These are phyloP conservation scores for Chloropsis cyanopogon DNA, from an alignment of 2,113 vertebrate genomes.

Conservation along the genomic window DNA sequence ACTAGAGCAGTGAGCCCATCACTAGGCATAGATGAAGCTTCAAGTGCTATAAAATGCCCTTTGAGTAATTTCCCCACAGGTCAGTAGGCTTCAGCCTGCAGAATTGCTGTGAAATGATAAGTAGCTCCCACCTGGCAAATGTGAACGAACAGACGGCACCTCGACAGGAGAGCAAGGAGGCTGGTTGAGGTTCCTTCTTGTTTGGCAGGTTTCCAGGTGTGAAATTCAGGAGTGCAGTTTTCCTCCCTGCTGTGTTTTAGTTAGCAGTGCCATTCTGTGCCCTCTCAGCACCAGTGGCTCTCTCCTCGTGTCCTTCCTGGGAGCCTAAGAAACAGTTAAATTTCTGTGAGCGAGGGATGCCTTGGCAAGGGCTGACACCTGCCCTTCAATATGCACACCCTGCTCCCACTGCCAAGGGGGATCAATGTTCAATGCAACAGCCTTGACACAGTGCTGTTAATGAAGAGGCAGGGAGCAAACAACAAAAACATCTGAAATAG, in stretches of 20 bases:
- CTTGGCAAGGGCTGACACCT: neutral
- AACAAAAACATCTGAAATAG: neutral
- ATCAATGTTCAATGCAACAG: neutral
- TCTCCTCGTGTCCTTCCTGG: neutral
- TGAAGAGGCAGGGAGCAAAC: constrained; percentile 5
- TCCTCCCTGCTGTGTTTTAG: rapidly evolving
- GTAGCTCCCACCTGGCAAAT: neutral
- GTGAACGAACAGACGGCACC: neutral
- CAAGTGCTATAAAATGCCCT: neutral
- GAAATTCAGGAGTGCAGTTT: neutral
- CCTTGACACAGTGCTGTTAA: neutral
- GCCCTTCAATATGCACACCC: neutral
- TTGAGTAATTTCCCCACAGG: neutral
- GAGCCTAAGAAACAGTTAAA: neutral
- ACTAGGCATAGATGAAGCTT: neutral
- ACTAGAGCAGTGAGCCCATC: neutral
- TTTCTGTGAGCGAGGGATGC: neutral
- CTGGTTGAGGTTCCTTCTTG: neutral
- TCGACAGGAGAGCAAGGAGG: neutral
- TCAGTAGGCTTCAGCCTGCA: neutral
- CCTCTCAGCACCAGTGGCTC: neutral
- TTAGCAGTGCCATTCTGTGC: neutral
- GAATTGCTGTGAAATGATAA: neutral
- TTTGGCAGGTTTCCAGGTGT: neutral
- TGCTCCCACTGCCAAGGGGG: constrained; percentile 11